Evolutionary conservation across 2,888 invertebrate genomes (phyloP).

Genomic region (Epistrophella euchroma): DNA sequence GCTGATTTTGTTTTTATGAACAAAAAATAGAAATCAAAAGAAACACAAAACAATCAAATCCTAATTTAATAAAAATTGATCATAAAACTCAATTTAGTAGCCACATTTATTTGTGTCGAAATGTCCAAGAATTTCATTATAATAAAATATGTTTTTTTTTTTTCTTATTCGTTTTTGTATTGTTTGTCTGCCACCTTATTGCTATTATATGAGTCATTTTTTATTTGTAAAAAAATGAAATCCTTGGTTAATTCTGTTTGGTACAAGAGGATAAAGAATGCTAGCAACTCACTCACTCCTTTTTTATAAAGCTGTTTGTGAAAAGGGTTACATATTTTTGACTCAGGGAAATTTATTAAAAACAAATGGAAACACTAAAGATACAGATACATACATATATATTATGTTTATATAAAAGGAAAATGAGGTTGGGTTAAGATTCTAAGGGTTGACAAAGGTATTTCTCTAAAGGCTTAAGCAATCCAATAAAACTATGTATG

Average conservation of each 20-base stretch:
- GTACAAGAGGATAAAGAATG: background rate
- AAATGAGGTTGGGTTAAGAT: background rate
- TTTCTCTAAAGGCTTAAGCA: background rate
- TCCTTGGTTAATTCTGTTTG: background rate
- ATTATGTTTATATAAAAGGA: background rate
- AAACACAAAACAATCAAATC: slow-evolving; percentile 15
- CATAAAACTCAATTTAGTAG: slow-evolving; percentile 14
- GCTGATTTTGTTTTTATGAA: background rate
- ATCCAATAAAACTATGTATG: background rate
- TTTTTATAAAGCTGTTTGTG: background rate
- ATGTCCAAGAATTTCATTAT: slow-evolving; percentile 11
- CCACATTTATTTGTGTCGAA: background rate
- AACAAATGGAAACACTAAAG: background rate
- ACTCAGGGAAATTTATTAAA: background rate
- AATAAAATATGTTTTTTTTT: background rate
- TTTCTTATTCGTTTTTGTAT: background rate
- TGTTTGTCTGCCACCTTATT: slow-evolving; percentile 4
- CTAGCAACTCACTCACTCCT: background rate
- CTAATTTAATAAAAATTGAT: slow-evolving; percentile 16
- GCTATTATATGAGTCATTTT: background rate
- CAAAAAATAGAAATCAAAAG: background rate
- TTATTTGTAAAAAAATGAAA: background rate
- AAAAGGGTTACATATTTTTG: slow-evolving; percentile 2
- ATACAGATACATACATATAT: background rate
- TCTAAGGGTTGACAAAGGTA: background rate